Conservation (phyloP, 1,140 invertebrate genomes). For the Bactericera cockerelli region DNA sequence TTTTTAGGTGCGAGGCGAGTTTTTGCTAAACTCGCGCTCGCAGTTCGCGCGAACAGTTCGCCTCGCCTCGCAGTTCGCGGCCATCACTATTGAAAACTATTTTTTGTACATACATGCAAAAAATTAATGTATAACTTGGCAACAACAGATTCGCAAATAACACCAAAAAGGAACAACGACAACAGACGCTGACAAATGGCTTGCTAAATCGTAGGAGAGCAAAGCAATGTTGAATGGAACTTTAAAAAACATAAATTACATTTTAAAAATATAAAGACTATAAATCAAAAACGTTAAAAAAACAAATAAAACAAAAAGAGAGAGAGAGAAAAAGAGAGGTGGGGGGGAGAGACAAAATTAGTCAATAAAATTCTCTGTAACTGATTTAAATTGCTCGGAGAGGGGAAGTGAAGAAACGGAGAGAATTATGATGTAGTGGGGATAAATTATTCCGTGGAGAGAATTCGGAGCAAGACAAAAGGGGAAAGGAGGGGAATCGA, state of each 20-base stretch:
- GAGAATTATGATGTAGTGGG: not conserved
- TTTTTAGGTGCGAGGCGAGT: no score
- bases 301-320: not conserved
- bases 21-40: no score
- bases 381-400: constrained; percentile 4
- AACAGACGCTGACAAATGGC: not conserved
- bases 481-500: not conserved
- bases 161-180: no score
- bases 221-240: not conserved
- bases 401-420: not conserved
- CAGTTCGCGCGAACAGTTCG: no score
- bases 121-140: no score
- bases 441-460: no score
- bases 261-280: not conserved
- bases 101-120: no score
- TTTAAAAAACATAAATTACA: not conserved
- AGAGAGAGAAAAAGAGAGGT: no score
- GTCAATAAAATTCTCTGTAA: constrained; percentile 6
- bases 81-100: no score
- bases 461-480: not conserved
- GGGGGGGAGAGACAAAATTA: constrained; percentile 8
- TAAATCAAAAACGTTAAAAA: not conserved
- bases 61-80: no score
- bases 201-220: not conserved
- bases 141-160: no score